phyloP scores from a whole-genome alignment of 2,113 vertebrate species.

The Sporophila hypoxantha region DNA sequence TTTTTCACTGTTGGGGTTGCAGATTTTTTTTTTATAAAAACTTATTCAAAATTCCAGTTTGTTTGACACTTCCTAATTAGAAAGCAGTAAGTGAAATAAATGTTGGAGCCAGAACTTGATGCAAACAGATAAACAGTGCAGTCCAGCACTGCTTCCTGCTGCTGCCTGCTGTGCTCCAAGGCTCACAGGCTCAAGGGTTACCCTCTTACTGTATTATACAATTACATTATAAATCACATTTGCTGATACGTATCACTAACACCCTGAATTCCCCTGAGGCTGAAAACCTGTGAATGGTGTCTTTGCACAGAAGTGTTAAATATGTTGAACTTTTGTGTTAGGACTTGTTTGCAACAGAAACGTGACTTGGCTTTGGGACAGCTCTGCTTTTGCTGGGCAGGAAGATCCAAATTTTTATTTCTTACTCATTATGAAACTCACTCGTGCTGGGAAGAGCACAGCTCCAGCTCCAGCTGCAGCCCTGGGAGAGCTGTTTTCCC shows the following conservation, averaged over 20 bases:
- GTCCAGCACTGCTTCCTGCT: not conserved
- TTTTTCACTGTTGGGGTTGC: not conserved
- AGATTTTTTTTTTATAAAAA: not conserved
- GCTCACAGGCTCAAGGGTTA: not conserved
- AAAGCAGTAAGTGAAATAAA: not conserved
- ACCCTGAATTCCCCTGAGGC: not conserved
- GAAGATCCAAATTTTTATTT: not conserved
- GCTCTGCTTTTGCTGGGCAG: not conserved
- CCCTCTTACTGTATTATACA: not conserved
- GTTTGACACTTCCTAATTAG: not conserved
- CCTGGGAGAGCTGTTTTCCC: not conserved
- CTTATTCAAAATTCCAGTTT: not conserved
- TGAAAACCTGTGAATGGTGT: not conserved
- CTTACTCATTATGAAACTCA: not conserved
- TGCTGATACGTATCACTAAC: not conserved
- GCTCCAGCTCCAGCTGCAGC: not conserved
- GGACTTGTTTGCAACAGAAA: not conserved
- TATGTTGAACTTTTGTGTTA: not conserved
- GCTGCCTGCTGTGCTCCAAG: not conserved
- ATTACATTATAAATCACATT: not conserved
- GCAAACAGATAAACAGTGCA: not conserved
- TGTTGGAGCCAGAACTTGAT: not conserved
- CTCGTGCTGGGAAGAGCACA: not conserved
- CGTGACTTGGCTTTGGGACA: not conserved
- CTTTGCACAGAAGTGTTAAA: not conserved